Conservation (phyloP, 1,140 invertebrate species). For the Cryptotermes secundus region DNA sequence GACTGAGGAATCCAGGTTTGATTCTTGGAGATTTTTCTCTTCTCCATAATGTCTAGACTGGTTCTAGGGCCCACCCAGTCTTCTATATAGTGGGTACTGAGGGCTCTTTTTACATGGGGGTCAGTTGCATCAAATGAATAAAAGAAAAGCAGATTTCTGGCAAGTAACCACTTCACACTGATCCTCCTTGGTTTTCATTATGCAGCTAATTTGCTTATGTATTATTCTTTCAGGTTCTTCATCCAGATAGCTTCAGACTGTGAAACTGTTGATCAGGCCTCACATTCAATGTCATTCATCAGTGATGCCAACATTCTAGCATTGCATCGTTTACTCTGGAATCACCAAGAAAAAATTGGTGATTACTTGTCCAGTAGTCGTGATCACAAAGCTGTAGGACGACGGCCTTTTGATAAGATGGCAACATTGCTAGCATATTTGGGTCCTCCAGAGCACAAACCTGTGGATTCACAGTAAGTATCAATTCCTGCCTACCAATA, state of each 20-base stretch:
- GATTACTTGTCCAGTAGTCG: slow-evolving; percentile 95
- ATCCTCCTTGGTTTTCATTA: too few species aligned
- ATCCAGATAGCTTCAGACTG: slow-evolving; percentile 92
- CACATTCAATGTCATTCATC: slow-evolving; percentile 93
- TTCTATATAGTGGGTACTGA: too few species aligned
- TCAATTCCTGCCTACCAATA: not conserved
- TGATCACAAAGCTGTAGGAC: slow-evolving; percentile 94
- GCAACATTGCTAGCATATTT: slow-evolving; percentile 93
- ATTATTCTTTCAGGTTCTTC: slow-evolving; percentile 65
- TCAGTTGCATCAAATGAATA: too few species aligned
- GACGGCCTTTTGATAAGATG: slow-evolving; percentile 98
- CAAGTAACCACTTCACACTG: too few species aligned
- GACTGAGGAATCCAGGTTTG: too few species aligned
- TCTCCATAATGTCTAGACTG: too few species aligned
- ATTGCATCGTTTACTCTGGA: slow-evolving; percentile 91
- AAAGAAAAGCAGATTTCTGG: too few species aligned
- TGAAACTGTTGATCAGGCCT: slow-evolving; percentile 82
- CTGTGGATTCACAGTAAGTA: slow-evolving; percentile 87
- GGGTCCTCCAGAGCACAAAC: slow-evolving; percentile 95
- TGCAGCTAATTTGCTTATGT: not conserved
- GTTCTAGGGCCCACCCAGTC: too few species aligned
- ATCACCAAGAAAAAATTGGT: slow-evolving; percentile 92
- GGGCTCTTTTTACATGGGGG: too few species aligned
- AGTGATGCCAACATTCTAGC: slow-evolving; percentile 96
- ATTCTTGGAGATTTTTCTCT: too few species aligned